Conservation (phyloP, 2,113 vertebrate genomes). For the Phoxinus phoxinus region DNA sequence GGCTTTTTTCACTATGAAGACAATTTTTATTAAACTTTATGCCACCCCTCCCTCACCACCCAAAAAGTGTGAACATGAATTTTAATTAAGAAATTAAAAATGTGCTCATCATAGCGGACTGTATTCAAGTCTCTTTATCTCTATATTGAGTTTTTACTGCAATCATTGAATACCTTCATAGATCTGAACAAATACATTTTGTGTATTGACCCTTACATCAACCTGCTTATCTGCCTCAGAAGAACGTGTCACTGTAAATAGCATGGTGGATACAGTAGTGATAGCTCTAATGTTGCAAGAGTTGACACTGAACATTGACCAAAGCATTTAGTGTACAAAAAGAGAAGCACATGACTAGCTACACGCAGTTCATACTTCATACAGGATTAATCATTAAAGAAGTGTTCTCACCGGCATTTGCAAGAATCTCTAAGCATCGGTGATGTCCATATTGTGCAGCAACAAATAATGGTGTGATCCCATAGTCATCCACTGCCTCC, state of each 20-base stretch:
- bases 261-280: background rate
- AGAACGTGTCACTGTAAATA: background rate
- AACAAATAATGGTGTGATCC: conserved; percentile 83
- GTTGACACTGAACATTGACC: conserved; percentile 10
- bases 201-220: background rate
- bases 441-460: conserved; percentile 85
- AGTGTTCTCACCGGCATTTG: conserved; percentile 70
- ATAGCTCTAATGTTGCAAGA: conserved; percentile 16
- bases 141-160: background rate
- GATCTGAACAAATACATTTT: background rate
- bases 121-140: background rate
- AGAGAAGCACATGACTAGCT: background rate
- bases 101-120: background rate
- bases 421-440: conserved; percentile 77
- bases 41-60: no score
- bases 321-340: conserved; percentile 25
- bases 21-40: no score
- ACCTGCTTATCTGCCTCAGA: background rate
- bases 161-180: background rate
- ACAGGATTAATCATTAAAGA: conserved; percentile 39
- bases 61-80: no score
- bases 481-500: conserved; percentile 81
- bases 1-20: no score
- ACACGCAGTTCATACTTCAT: background rate
- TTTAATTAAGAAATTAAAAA: no score